Conservation (phyloP, 2,888 invertebrate species). For the Drepanosiphum platanoidis region DNA sequence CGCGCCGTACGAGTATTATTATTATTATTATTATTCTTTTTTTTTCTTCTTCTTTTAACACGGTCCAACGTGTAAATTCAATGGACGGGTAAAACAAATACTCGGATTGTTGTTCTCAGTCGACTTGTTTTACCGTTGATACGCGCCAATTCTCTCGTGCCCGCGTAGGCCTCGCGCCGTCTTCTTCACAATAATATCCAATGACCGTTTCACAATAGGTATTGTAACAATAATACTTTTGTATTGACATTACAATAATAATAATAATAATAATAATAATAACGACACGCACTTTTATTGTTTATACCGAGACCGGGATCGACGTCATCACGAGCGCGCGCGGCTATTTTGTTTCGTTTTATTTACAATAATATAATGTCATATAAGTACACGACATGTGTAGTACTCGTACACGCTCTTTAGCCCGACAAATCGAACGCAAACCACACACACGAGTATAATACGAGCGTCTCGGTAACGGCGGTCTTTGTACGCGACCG, state of each 20-base stretch:
- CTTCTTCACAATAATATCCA: slow-evolving; percentile 30
- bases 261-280: not conserved
- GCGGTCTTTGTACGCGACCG: slow-evolving; percentile 39
- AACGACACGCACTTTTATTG: not conserved
- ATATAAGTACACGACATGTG: too few species aligned
- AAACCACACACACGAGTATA: not conserved
- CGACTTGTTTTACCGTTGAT: slow-evolving; percentile 60
- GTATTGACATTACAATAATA: slow-evolving; percentile 11
- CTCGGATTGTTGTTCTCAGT: slow-evolving; percentile 30
- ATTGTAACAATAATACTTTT: slow-evolving; percentile 18
- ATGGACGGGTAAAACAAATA: slow-evolving; percentile 50
- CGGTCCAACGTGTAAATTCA: slow-evolving; percentile 58
- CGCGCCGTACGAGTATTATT: not conserved
- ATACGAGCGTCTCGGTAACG: not conserved
- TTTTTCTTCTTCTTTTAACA: slow-evolving; percentile 8
- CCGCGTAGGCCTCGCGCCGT: not conserved
- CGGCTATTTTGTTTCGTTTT: too few species aligned
- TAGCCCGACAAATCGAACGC: slow-evolving; percentile 15
- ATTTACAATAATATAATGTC: too few species aligned
- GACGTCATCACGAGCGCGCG: too few species aligned
- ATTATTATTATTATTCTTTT: not conserved
- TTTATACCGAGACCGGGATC: not conserved
- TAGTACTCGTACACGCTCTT: not conserved
- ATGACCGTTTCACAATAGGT: slow-evolving; percentile 42
- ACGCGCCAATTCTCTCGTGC: slow-evolving; percentile 48